Evolutionary conservation across 2,888 invertebrate species (phyloP), one percentile per base, ranked within the genome.

Genomic region (Creontiades dilutus): DNA sequence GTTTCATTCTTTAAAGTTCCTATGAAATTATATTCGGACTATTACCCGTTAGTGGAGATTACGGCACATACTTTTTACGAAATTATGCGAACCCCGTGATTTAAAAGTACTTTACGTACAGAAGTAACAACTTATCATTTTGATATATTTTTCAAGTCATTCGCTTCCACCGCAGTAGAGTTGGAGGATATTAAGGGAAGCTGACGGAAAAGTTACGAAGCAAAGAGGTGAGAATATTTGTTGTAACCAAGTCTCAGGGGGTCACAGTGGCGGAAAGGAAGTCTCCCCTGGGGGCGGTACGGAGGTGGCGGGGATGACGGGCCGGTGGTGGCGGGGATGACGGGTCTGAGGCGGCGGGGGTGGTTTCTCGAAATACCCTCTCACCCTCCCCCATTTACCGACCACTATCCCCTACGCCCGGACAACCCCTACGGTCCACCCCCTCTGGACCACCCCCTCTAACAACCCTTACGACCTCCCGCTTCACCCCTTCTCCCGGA

Each of bases 151-250:
- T 37, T 7, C 2, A 37, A 37, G 37, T 37, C 37, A 37, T 37
- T 37, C 37, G 37, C 37, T 4, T 37, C 37, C 37, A 37, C 37
- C 37, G 37, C 37, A 37, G 37, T 37, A 37, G 37, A 37, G 37
- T 37, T 37, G 37, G 37, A 37, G 52, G 52, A 16, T 16, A 14
- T 52, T 16, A 52, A 61, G 19, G 16, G 61, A 61, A 61, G 61
- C 61, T 19, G 61, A 19, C 61, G 61, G 61, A 61, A 61, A 61
- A 61, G 61, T 61, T 61, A 61, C n/a, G 19, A 16, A 52, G 61
- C n/a, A 61, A 61, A 61, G 61, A 61, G 19, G 61, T 61, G 61
- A 61, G 61, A 61, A 61, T 19, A 61, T 61, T 61, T 61, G 61
- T 61, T 19, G 61, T 61, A 61, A 61, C n/a, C 61, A 61, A 61